Conservation (phyloP, 23 tunicate species). For the Corella eumyota region DNA sequence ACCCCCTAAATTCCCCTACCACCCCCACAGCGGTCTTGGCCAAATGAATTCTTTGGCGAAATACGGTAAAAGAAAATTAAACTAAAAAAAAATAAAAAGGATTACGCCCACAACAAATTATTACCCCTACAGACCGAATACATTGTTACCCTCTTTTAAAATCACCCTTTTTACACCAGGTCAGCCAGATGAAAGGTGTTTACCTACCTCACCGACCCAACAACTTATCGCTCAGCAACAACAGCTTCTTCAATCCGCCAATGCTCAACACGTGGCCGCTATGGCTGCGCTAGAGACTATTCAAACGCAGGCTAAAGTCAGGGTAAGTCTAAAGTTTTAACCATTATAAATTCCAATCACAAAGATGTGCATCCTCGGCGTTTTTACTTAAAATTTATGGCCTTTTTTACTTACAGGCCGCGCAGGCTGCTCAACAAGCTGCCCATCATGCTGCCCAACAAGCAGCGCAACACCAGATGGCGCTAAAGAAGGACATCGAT, state of each 20-base stretch:
- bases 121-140: not conserved
- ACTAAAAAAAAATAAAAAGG: not conserved
- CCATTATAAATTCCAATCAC: not conserved
- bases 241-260: conserved; percentile 79
- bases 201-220: conserved; percentile 88
- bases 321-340: conserved; percentile 24
- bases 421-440: conserved; percentile 68
- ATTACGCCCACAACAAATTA: not conserved
- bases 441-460: conserved; percentile 85
- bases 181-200: conserved; percentile 34
- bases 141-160: not conserved
- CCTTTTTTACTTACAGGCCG: conserved; percentile 31
- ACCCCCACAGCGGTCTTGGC: conserved; percentile 63
- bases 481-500: conserved; percentile 61
- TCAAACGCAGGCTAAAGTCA: conserved; percentile 72
- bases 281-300: conserved; percentile 92
- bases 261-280: conserved; percentile 86
- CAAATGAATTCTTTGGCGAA: conserved; percentile 40
- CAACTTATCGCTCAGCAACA: conserved; percentile 81
- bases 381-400: not conserved
- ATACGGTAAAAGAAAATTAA: conserved; percentile 27
- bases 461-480: conserved; percentile 65
- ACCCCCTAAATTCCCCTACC: conserved; percentile 69
- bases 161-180: conserved; percentile 3
- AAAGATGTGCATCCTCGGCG: not conserved